Conservation (phyloP, 2,888 invertebrate species). For the Drosophila pseudotakahashii region DNA sequence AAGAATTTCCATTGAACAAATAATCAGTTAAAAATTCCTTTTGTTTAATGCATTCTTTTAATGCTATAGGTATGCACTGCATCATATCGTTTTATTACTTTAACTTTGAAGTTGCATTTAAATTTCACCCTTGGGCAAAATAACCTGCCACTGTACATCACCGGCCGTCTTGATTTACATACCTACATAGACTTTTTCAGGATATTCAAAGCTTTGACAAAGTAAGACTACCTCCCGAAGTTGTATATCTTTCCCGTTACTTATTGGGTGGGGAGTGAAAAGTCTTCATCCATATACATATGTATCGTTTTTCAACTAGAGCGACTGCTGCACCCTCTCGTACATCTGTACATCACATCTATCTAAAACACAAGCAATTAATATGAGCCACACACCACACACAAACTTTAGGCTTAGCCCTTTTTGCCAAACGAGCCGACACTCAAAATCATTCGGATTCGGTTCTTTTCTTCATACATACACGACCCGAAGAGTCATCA, state of each 20-base stretch:
- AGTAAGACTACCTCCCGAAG: background rate
- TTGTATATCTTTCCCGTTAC: background rate
- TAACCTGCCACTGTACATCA: conserved; percentile 5
- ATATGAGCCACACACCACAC: conserved; percentile 7
- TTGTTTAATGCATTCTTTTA: background rate
- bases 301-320: background rate
- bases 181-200: background rate
- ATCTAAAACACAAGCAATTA: conserved; percentile 9
- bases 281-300: background rate
- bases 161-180: background rate
- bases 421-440: conserved; percentile 7
- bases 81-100: no score
- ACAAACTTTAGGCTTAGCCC: conserved; percentile 11
- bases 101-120: no score
- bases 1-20: no score
- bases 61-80: no score
- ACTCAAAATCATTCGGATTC: conserved; percentile 4
- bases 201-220: background rate
- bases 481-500: conserved; percentile 10
- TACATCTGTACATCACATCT: conserved; percentile 5
- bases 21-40: background rate
- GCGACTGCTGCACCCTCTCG: conserved; percentile 7
- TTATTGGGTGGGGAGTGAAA: background rate
- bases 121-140: background rate
- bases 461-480: conserved; percentile 11